Conservation (phyloP, 2,797 vertebrate genomes). For the Chromobotia macracanthus region DNA sequence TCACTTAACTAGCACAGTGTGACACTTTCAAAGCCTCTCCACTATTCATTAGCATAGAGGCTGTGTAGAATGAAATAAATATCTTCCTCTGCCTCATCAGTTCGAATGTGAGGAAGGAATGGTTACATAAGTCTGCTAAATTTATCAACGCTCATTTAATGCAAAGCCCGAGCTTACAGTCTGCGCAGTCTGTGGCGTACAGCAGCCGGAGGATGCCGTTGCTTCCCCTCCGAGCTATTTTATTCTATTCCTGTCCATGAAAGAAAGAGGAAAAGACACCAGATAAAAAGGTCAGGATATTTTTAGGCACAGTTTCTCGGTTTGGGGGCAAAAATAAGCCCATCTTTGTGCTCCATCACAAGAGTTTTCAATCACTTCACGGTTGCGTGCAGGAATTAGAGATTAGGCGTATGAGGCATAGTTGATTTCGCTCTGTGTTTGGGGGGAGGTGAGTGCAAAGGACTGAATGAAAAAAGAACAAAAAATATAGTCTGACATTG, state of each 20-base stretch:
- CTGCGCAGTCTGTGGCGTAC: conserved; percentile 65
- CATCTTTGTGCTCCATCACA: conserved; percentile 60
- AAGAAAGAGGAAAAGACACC: conserved; percentile 65
- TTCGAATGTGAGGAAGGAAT: conserved; percentile 74
- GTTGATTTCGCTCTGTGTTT: conserved; percentile 24
- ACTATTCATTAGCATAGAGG: conserved; percentile 66
- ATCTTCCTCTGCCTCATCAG: conserved; percentile 76
- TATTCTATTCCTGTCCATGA: conserved; percentile 68
- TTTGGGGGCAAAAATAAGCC: conserved; percentile 51
- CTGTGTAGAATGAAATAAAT: conserved; percentile 60
- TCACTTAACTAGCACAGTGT: conserved; percentile 55
- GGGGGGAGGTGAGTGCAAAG: background rate
- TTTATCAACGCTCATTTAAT: conserved; percentile 81
- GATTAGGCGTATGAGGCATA: conserved; percentile 57
- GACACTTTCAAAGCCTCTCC: conserved; percentile 63
- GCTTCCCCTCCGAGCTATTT: conserved; percentile 70
- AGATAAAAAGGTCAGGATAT: conserved; percentile 67
- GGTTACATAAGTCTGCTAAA: conserved; percentile 80
- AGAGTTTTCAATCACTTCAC: conserved; percentile 64
- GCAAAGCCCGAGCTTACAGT: conserved; percentile 74
- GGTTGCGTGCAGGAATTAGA: conserved; percentile 62
- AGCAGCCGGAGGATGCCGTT: conserved; percentile 67
- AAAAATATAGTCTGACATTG: conserved; percentile 14
- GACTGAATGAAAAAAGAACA: conserved; percentile 15
- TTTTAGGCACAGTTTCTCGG: conserved; percentile 69